Evolutionary conservation across 2,888 invertebrate species (phyloP), one percentile per base, ranked within the genome.

Genomic region (Gasteruption jaculator): DNA sequence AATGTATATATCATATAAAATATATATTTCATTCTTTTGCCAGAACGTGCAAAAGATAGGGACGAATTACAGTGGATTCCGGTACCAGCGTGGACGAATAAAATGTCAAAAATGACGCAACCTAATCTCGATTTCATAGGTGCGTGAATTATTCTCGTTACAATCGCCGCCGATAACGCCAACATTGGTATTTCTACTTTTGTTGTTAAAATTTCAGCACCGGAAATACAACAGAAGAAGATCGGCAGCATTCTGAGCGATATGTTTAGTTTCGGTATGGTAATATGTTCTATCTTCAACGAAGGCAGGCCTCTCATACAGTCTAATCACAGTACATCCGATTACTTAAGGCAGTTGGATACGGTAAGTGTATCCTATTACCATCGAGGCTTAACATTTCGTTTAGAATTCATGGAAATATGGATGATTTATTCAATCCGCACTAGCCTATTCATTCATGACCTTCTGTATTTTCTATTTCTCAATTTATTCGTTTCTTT

Each of bases 201-300:
- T 16, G 20, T 26, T 10, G 14, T 20, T 31, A 1, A 11, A 14
- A 20, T 39, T 71, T 71, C 78, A 85, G 96, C 97, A 38, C 97
- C 97, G 1, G 97, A 99, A 76, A 84, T 89, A 29, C 94, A 96
- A 73, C 79, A 81, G 18, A 81, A 81, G 56, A 87, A 88, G 18
- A 78, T 80, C 34, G 88, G 87, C 74, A 90, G 87, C 65, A 85
- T 89, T 38, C 78, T 89, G 30, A 93, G 93, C 56, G 97, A 99
- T 72, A 95, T 97, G 87, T 99, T 88, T 73, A 93, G 95, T 0
- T 75, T 97, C 53, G 97, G 96, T 12, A 85, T 97, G 80, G 85
- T 94, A 38, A 85, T 97, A 56, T 91, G 91, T 67, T 82, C 94
- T 43, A 81, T 96, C 42, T 96, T 91, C 75, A 95, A 95, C 74